Evolutionary conservation across 2,888 invertebrate genomes (phyloP).

Genomic region (Congeria kusceri): DNA sequence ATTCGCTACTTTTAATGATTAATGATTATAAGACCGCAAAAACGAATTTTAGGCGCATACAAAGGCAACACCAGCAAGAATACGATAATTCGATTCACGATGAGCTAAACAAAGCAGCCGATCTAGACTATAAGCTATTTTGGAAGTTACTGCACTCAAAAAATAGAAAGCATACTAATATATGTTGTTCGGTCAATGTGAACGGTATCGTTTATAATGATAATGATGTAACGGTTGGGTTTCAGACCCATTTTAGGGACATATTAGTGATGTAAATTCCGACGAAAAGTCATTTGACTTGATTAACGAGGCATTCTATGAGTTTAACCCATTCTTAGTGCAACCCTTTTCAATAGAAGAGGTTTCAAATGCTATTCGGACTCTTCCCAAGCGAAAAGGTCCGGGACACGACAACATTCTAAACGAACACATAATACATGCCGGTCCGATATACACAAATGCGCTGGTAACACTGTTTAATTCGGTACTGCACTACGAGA

Average conservation of each 20-base stretch:
- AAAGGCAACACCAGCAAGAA: not conserved
- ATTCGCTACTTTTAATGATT: constrained; percentile 12
- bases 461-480: no score
- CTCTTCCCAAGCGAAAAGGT: no score
- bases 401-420: no score
- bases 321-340: no score
- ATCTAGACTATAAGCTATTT: constrained; percentile 11
- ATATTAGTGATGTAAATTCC: constrained; percentile 9
- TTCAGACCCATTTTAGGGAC: constrained; percentile 6
- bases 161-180: not conserved
- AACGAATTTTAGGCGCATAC: constrained; percentile 12
- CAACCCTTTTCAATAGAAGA: no score
- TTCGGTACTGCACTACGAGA: no score
- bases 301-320: no score
- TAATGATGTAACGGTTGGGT: constrained; percentile 2
- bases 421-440: no score
- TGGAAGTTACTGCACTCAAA: constrained; percentile 23
- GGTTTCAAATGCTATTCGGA: no score
- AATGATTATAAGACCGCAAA: constrained; percentile 30
- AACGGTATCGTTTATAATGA: not conserved
- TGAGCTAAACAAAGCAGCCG: constrained; percentile 29
- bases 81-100: constrained; percentile 12
- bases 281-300: not conserved
- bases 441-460: no score
- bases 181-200: constrained; percentile 9